Conservation (phyloP, 1,140 invertebrate species). For the Sweltsa coloradensis region DNA sequence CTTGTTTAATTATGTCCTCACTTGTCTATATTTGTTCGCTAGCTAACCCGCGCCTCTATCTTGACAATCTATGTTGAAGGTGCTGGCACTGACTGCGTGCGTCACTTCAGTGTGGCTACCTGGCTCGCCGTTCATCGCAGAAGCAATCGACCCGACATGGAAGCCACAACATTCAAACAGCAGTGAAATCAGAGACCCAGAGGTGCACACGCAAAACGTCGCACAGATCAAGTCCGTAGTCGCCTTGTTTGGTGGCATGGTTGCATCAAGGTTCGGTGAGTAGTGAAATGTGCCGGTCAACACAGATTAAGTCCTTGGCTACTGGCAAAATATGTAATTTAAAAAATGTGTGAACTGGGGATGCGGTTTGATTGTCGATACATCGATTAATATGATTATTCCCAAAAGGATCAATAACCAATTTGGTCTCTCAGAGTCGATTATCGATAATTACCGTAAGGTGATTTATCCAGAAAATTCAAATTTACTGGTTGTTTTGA, state of each 20-base stretch:
- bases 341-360: no score
- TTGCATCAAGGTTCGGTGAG: constrained; percentile 1
- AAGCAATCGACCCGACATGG: neutral
- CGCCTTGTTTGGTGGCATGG: neutral
- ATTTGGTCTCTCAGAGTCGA: no score
- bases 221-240: neutral
- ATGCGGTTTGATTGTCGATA: no score
- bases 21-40: neutral
- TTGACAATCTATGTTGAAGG: neutral
- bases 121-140: neutral
- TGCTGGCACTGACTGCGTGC: neutral
- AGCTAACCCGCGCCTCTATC: neutral
- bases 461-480: no score
- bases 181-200: neutral
- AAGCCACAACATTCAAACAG: neutral
- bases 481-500: no score
- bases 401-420: no score
- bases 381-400: no score
- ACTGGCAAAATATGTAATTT: no score
- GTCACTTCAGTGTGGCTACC: constrained; percentile 1
- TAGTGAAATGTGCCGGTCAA: neutral
- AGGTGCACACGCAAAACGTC: neutral
- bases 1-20: no score
- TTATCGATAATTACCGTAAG: no score
- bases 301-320: neutral